Conservation (phyloP, 2,113 vertebrate species). For the Hiodon alosoides region DNA sequence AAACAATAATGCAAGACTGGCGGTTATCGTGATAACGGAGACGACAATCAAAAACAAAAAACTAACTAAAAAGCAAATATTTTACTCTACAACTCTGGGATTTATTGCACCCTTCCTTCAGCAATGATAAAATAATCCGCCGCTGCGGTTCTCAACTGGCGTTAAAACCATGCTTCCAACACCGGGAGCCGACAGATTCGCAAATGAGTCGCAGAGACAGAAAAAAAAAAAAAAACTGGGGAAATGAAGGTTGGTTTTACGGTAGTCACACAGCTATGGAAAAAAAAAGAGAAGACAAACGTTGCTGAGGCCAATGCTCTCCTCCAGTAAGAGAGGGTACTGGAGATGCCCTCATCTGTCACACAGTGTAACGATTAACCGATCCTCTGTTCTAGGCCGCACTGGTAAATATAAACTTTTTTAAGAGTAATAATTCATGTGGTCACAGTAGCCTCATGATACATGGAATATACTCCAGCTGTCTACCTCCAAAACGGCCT, state of each 20-base stretch:
- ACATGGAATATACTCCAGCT: not conserved
- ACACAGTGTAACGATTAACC: conserved; percentile 4
- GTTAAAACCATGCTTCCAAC: not conserved
- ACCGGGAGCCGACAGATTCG: conserved; percentile 1
- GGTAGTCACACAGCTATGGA: not conserved
- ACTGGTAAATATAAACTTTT: conserved; percentile 2
- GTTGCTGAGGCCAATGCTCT: not conserved
- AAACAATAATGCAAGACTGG: not conserved
- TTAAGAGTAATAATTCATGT: not conserved
- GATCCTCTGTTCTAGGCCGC: not conserved
- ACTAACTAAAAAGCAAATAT: not conserved
- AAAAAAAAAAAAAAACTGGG: conserved; percentile 1
- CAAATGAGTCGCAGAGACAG: conserved; percentile 9
- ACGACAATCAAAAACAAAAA: not conserved
- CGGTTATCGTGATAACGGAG: not conserved
- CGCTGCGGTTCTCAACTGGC: conserved; percentile 10
- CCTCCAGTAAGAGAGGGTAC: conserved; percentile 12
- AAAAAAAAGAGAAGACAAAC: not conserved
- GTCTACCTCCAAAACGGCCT: not conserved
- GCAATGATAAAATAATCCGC: conserved; percentile 7
- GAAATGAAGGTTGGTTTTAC: not conserved
- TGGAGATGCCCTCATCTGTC: not conserved
- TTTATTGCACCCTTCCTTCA: conserved; percentile 4
- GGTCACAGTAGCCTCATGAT: not conserved
- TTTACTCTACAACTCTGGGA: conserved; percentile 1